Base-by-base conservation (phyloP, 1,140 invertebrate species). In the Drosophila asahinai region DNA sequence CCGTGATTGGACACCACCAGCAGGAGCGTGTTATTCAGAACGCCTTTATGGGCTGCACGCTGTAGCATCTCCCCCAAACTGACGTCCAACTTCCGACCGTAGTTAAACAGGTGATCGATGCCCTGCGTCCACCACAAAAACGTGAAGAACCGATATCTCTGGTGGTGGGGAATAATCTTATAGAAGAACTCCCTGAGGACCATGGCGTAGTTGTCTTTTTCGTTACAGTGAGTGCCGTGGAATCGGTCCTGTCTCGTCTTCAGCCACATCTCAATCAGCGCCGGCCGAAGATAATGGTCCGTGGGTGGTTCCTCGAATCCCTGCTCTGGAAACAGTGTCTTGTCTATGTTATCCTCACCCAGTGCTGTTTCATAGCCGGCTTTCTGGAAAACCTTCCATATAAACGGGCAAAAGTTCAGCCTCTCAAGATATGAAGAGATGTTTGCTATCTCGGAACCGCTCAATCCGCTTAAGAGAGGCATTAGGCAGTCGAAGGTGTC, bases 1-100 rank as follows among this genome's bases (percentile, higher is more conserved):
- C 98, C 98, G 92, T 99, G 98, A 92, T 99, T 98, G 80, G 97
- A 98, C 75, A 98, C 93, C 14, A 98, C 94, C 17, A 99, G 94
- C 0, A 99, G 83, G 71, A 96, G 92, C 0, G 96, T 95, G 45
- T 95, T 94, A 38, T 96, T 94, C 55, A 96, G 90, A 9, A 95
- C 93, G 0, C 94, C 94, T 2, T 92, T 92, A 0, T 93, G 74
- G 17, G 95, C 93, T 17, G 97, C 74, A 6, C 93, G 83, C 52
- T 94, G 91, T 9, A 97, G 93, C 78, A 95, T 95, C 1, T 86
- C 65, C 14, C 94, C 65, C 49, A 96, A 94, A 30, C 92, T 89
- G 0, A 93, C 68, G 75, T 97, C 97, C 87, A 96, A 95, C 5
- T 94, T 91, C 38, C 95, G 95, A 0, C 95, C 94, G 22, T 95